Conservation (phyloP, 2,797 vertebrate species). For the Sciurus vulgaris region DNA sequence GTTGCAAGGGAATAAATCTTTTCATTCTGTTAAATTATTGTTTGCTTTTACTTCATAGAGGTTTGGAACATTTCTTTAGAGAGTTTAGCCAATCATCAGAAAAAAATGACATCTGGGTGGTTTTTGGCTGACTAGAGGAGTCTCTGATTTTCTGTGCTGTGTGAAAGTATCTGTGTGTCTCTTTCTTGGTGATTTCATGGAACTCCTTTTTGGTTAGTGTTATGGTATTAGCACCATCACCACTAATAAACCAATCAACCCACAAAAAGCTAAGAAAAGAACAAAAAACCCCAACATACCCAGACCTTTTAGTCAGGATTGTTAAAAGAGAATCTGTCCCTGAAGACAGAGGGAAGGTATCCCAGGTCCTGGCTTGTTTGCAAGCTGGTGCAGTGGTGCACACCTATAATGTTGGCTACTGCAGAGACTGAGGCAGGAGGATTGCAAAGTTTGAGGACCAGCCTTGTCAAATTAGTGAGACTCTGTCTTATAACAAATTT, state of each 20-base stretch:
- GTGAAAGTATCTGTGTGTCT: neutral
- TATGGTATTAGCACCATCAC: neutral
- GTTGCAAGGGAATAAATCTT: conserved; percentile 22
- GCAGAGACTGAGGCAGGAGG: too few relatives aligned
- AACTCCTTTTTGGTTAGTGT: conserved; percentile 33
- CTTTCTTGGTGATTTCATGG: conserved; percentile 38
- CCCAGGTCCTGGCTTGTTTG: neutral
- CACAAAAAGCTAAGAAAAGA: neutral
- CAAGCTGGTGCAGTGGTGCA: neutral
- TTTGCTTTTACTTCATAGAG: conserved; percentile 48
- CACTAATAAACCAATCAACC: neutral
- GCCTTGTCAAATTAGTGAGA: neutral
- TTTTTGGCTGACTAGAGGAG: neutral
- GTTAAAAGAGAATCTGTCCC: neutral
- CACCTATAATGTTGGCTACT: neutral
- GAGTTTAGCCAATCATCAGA: neutral
- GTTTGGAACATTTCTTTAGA: neutral
- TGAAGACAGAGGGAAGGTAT: neutral
- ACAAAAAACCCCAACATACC: neutral
- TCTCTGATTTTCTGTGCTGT: conserved; percentile 11
- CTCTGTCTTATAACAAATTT: neutral
- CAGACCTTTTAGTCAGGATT: neutral
- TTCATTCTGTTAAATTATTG: neutral
- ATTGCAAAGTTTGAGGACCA: neutral
- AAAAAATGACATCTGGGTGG: neutral